Evolutionary conservation across 2,888 invertebrate genomes (phyloP).

Genomic region (Cancer borealis): DNA sequence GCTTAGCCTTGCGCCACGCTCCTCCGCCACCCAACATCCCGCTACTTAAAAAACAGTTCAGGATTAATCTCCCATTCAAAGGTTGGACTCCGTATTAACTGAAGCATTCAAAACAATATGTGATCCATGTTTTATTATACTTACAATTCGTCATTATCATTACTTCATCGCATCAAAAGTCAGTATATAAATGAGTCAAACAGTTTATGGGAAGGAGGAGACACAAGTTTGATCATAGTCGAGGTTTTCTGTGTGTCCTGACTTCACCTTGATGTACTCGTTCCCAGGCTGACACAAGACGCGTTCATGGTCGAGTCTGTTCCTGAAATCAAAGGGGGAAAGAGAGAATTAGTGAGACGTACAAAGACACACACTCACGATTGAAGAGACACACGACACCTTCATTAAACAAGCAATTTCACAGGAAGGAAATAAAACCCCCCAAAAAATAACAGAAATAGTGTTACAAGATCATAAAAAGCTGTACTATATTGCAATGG

Average conservation of each 20-base stretch:
- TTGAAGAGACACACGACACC: background rate
- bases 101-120: no score
- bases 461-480: no score
- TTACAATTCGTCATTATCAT: background rate
- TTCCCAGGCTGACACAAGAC: slow-evolving; percentile 46
- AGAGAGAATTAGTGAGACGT: background rate
- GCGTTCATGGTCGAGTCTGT: slow-evolving; percentile 54
- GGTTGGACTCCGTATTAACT: no score
- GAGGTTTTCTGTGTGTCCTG: slow-evolving; percentile 46
- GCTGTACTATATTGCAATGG: no score
- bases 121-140: background rate
- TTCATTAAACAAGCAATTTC: no score
- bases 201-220: background rate
- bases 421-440: no score
- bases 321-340: background rate
- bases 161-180: background rate
- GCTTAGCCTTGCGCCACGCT: no score
- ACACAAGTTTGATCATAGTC: slow-evolving; percentile 49
- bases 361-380: background rate
- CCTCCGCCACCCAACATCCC: no score
- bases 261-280: slow-evolving; percentile 62
- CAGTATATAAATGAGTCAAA: background rate
- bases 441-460: no score
- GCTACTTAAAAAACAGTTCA: no score
- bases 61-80: no score